Percentiles rank a stretch among this genome's conserved stretches.
Conservation (phyloP, 2,113 vertebrate species). For the Galbula dea region DNA sequence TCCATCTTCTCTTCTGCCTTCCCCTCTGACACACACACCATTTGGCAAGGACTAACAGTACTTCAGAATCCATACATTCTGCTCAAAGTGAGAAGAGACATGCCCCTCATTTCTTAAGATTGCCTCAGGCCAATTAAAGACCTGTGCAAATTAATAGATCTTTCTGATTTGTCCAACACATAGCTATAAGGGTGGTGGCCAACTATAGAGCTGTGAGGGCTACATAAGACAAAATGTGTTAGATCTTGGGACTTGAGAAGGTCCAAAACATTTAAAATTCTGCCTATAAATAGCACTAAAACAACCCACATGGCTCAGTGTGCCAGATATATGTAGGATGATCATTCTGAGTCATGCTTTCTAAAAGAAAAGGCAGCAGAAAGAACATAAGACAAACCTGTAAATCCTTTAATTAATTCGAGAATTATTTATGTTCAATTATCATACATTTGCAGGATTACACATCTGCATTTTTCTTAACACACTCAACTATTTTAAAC, state of each 20-base stretch:
- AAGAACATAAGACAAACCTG: slow-evolving; percentile 48
- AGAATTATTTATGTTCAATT: slow-evolving; percentile 57
- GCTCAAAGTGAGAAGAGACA: not conserved
- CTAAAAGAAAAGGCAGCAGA: slow-evolving; percentile 54
- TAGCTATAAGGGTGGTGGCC: not conserved
- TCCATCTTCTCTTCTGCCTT: slow-evolving; percentile 53
- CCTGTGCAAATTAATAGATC: not conserved
- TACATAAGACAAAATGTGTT: not conserved
- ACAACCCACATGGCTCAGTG: not conserved
- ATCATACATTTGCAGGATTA: slow-evolving; percentile 60
- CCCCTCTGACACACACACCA: not conserved
- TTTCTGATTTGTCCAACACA: not conserved
- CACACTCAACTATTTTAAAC: slow-evolving; percentile 53
- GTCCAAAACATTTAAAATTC: not conserved
- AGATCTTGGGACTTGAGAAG: not conserved
- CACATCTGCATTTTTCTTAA: slow-evolving; percentile 56
- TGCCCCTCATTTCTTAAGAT: not conserved
- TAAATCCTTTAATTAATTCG: slow-evolving; percentile 66
- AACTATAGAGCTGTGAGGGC: not conserved
- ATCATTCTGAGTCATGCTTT: slow-evolving; percentile 42
- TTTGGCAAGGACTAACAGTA: slow-evolving; percentile 23
- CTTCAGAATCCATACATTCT: slow-evolving; percentile 26
- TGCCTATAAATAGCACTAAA: slow-evolving; percentile 10
- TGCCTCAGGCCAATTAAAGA: slow-evolving; percentile 12
- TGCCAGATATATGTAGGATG: slow-evolving; percentile 50